These are phyloP conservation scores for Pterocles burchelli DNA, from an alignment of 2,113 vertebrate genomes.

Conservation along the genomic window DNA sequence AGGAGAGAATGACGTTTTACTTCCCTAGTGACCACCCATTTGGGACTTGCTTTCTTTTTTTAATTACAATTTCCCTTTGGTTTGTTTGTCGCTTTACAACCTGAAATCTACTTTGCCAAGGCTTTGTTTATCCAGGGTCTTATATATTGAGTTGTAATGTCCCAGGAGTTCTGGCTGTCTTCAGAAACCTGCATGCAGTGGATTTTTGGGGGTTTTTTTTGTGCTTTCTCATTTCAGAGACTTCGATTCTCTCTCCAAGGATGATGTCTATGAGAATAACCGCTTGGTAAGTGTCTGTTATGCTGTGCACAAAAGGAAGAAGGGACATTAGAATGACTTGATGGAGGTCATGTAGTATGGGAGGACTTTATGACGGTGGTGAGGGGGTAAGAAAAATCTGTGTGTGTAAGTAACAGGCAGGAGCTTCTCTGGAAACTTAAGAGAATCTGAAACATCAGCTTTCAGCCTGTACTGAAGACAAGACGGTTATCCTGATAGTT, in stretches of 20 bases:
- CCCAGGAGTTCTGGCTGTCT: neutral
- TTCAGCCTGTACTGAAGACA: neutral
- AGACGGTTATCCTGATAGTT: neutral
- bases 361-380: neutral
- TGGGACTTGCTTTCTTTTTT: neutral
- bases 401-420: neutral
- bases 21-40: neutral
- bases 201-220: neutral
- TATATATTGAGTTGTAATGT: neutral
- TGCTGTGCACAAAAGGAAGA: neutral
- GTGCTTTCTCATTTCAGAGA: constrained; percentile 83
- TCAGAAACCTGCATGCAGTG: neutral
- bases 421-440: neutral
- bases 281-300: constrained; percentile 84
- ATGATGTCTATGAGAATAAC: constrained; percentile 96
- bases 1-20: neutral
- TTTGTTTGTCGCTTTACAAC: neutral
- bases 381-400: neutral
- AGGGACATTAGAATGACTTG: neutral
- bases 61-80: neutral
- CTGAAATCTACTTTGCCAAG: neutral
- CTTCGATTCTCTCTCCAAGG: constrained; percentile 92
- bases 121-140: neutral
- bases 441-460: neutral
- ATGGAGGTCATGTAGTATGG: neutral